These are phyloP conservation scores for Cranoglanis bouderius DNA, from an alignment of 2,113 vertebrate species.

Conservation along the genomic window DNA sequence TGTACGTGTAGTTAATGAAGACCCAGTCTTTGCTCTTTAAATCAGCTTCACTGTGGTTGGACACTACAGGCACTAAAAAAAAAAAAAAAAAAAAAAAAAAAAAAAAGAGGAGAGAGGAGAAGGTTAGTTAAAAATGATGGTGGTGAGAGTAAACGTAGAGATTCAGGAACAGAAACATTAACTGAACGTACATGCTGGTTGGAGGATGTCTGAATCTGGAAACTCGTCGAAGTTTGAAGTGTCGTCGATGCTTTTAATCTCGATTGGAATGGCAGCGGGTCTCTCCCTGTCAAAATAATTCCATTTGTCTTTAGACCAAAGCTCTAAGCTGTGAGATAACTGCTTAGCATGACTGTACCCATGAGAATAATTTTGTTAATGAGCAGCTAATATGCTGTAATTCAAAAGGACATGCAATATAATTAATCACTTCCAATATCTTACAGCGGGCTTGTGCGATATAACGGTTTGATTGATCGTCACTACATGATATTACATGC, in stretches of 20 bases:
- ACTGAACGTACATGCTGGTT: conserved; percentile 81
- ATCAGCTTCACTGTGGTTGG: conserved; percentile 89
- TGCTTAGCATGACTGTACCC: not conserved
- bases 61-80: conserved; percentile 64
- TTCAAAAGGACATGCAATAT: not conserved
- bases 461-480: not conserved
- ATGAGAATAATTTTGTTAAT: not conserved
- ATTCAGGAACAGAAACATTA: not conserved
- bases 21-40: conserved; percentile 99
- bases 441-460: not conserved
- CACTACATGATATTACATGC: not conserved
- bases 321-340: not conserved
- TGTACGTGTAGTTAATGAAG: conserved; percentile 99
- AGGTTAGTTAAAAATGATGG: not conserved
- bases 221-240: conserved; percentile 99
- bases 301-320: not conserved
- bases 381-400: not conserved
- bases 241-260: conserved; percentile 99
- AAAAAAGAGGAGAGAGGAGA: not conserved
- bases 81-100: too few relatives aligned
- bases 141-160: not conserved
- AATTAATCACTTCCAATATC: conserved; percentile 1
- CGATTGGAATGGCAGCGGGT: conserved; percentile 95
- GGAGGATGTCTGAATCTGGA: conserved; percentile 97
- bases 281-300: conserved; percentile 81